phyloP scores from a whole-genome alignment of 2,113 vertebrate genomes.

The Paratilapia polleni region DNA sequence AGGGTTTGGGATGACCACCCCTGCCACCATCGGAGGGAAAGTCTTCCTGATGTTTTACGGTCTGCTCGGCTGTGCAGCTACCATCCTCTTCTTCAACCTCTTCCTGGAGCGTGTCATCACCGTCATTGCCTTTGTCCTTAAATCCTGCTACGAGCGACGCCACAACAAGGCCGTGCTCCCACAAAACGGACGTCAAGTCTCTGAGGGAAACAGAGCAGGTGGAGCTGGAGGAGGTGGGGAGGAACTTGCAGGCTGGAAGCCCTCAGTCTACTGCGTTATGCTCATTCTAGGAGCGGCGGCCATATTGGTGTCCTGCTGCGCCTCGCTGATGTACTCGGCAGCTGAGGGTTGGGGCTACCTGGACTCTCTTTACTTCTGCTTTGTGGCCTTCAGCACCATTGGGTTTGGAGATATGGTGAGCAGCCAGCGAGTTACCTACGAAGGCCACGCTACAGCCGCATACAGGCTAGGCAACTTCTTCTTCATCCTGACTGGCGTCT shows the following conservation, averaged over 20 bases:
- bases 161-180: constrained; percentile 83
- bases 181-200: constrained; percentile 59
- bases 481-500: constrained; percentile 95
- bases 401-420: constrained; percentile 98
- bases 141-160: constrained; percentile 85
- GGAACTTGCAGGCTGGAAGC: constrained; percentile 90
- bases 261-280: constrained; percentile 97
- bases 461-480: constrained; percentile 92
- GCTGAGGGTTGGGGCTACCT: constrained; percentile 95
- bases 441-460: constrained; percentile 78
- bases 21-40: constrained; percentile 91
- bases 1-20: constrained; percentile 98
- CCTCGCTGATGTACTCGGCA: constrained; percentile 91
- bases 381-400: constrained; percentile 98
- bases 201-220: constrained; percentile 41
- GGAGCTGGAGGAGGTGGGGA: constrained; percentile 59
- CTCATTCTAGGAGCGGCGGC: constrained; percentile 91
- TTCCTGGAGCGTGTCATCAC: constrained; percentile 97
- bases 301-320: constrained; percentile 91
- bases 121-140: constrained; percentile 88
- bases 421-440: constrained; percentile 88
- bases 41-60: constrained; percentile 97
- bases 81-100: constrained; percentile 97
- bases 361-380: constrained; percentile 98
- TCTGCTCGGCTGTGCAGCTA: constrained; percentile 92